Evolutionary conservation across 2,797 vertebrate species (phyloP).

Genomic region (Neosilurus mollespiculum): DNA sequence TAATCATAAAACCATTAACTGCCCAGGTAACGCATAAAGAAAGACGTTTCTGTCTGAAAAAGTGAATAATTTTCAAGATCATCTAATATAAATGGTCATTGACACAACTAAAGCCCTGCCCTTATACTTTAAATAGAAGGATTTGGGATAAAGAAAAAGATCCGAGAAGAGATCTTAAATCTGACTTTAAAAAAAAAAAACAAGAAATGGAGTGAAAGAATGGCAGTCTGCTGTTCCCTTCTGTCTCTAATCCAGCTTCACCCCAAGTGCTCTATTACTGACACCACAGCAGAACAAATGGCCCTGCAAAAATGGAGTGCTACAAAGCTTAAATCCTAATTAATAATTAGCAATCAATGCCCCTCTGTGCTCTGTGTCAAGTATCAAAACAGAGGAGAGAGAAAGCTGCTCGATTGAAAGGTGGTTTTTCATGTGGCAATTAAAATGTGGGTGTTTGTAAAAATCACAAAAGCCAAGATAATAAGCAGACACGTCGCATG

Average conservation of each 20-base stretch:
- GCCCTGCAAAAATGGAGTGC: constrained; percentile 61
- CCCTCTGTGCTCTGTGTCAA: constrained; percentile 56
- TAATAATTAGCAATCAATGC: constrained; percentile 69
- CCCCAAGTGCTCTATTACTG: constrained; percentile 68
- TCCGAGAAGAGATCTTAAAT: neutral
- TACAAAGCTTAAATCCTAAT: constrained; percentile 71
- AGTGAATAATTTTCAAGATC: neutral
- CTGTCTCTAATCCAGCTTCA: constrained; percentile 46
- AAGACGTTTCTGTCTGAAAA: neutral
- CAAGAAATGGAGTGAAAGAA: constrained; percentile 19
- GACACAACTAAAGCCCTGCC: neutral
- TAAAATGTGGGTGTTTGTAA: constrained; percentile 53
- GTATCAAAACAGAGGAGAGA: constrained; percentile 38
- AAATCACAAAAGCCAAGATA: constrained; percentile 50
- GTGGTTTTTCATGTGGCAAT: constrained; percentile 44
- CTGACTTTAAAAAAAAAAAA: neutral
- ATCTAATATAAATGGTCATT: neutral
- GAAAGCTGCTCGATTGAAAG: constrained; percentile 41
- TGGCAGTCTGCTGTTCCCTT: constrained; percentile 37
- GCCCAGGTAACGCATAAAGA: neutral
- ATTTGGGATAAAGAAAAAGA: constrained; percentile 8
- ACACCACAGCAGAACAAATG: constrained; percentile 64
- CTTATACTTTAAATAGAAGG: neutral
- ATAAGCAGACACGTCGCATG: constrained; percentile 45
- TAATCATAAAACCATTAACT: neutral